Evolutionary conservation across 1,140 invertebrate genomes (phyloP), one percentile per base, ranked within the genome.

Genomic region (Zaprionus inermis): DNA sequence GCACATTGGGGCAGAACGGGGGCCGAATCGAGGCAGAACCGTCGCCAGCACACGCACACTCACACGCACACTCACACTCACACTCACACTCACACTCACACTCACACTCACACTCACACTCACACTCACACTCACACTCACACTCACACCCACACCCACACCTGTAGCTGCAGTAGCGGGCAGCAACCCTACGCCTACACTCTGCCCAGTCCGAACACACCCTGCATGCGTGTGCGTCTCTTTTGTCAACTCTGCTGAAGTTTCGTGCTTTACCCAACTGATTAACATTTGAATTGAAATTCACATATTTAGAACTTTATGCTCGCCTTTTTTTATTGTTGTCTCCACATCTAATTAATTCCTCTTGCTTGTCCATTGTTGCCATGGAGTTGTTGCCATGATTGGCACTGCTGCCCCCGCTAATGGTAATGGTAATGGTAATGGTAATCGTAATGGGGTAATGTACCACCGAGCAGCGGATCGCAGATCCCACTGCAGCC

Each of bases 341-440:
- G 84, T 89, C 84, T 84, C 80, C 84, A 89, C 84, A 89, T 89
- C 85, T 89, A 89, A 89, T 89, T 89, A 89, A 89, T 84, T 89
- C 84, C 78, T 79, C 78, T 76, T 69, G 38, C 3, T 63, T 58
- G 57, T 11, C 74, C 80, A 90, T 89, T 89, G 84, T 89, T 89
- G 72, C 76, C 51, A 63, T 78, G 78, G 78, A 84, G 81, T 83
- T 61, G 67, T 32, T 57, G 67, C 51, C 54, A 52, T 60, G 52
- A 63, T 78, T 79, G 73, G 68, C 65, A 70, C 66, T 75, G 81
- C 60, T 70, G 78, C 78, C 73, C 79, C 69, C 65, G 77, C 79
- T 66, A 82, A 80, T 89, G 83, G 67, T 82, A 86, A 81, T 83
- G 67, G 41, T 57, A 57, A n/a, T 63, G 58, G 16, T 60, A 67